phyloP scores from a whole-genome alignment of 1,140 invertebrate genomes.

The Cyrtorhinus lividipennis region DNA sequence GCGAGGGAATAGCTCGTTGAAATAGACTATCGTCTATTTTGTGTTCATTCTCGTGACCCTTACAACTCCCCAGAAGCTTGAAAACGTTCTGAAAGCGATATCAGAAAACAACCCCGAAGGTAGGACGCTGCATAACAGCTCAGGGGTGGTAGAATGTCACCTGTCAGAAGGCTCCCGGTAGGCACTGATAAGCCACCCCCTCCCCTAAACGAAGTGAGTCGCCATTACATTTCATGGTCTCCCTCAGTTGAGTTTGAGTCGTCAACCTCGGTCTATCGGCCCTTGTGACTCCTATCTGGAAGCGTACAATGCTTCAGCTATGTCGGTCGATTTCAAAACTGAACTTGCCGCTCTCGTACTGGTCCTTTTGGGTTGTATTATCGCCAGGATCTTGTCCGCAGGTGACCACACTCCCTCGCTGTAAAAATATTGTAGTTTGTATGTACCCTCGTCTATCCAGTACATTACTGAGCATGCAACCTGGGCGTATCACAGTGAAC shows the following conservation, averaged over 20 bases:
- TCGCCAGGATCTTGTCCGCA: neutral
- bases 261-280: neutral
- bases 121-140: too few relatives aligned
- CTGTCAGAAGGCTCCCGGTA: neutral
- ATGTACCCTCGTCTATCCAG: neutral
- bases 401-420: neutral
- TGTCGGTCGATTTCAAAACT: conserved; percentile 2
- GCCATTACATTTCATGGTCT: neutral
- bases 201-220: too few relatives aligned
- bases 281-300: neutral
- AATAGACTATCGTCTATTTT: too few relatives aligned
- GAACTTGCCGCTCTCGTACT: neutral
- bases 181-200: neutral
- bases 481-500: too few relatives aligned
- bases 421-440: neutral
- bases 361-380: neutral
- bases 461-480: neutral
- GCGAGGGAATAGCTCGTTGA: too few relatives aligned
- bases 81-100: too few relatives aligned
- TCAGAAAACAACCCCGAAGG: too few relatives aligned
- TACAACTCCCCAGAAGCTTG: too few relatives aligned
- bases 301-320: neutral
- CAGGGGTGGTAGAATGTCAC: neutral
- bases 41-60: too few relatives aligned
- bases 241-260: neutral